phyloP scores from a whole-genome alignment of 1,140 invertebrate genomes.

The Patella vulgata region DNA sequence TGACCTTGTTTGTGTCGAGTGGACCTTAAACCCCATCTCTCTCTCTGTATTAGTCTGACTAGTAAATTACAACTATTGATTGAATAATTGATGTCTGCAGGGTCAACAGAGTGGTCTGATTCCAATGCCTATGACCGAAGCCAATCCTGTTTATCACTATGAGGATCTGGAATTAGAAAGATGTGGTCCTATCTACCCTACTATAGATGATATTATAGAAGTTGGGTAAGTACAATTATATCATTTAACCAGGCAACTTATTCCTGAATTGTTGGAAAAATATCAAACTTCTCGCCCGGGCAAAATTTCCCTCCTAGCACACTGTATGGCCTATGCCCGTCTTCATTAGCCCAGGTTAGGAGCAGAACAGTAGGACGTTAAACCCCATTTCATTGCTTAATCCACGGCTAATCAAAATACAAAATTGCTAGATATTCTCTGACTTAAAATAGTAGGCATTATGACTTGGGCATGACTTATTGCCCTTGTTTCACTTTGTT shows the following conservation, averaged over 20 bases:
- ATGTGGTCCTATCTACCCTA: slow-evolving; percentile 81
- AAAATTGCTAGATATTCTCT: neutral
- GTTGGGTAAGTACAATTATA: slow-evolving; percentile 67
- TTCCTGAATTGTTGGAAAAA: neutral
- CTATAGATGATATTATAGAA: slow-evolving; percentile 72
- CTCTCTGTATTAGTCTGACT: too few relatives aligned
- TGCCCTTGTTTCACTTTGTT: neutral
- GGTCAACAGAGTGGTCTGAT: slow-evolving; percentile 39
- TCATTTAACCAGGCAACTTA: neutral
- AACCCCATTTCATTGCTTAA: neutral
- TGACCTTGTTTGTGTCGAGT: too few relatives aligned
- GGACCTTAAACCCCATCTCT: too few relatives aligned
- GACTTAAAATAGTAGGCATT: neutral
- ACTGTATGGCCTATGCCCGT: too few relatives aligned
- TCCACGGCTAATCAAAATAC: too few relatives aligned
- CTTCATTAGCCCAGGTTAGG: too few relatives aligned
- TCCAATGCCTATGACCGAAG: slow-evolving; percentile 77
- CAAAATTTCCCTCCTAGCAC: too few relatives aligned
- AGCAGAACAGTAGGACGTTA: too few relatives aligned
- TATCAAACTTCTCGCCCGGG: too few relatives aligned
- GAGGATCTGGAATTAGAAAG: slow-evolving; percentile 71
- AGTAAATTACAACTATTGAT: too few relatives aligned
- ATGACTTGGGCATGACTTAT: neutral
- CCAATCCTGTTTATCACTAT: slow-evolving; percentile 80
- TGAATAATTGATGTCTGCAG: slow-evolving; percentile 1